phyloP scores from a whole-genome alignment of 2,888 invertebrate species.

The Drosophila anomelani region DNA sequence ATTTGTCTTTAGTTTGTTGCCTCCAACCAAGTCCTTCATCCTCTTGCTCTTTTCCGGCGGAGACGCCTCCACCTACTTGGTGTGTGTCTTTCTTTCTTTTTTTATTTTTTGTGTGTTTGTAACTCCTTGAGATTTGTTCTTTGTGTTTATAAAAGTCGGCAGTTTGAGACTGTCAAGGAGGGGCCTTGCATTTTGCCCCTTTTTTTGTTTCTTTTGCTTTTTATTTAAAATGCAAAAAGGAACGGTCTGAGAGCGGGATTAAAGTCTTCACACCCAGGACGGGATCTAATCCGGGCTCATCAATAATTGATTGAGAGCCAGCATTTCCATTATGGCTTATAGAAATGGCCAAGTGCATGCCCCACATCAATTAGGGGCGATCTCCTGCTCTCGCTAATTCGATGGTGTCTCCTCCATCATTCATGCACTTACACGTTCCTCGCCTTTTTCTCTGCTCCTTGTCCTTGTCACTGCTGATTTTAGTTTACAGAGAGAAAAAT shows the following conservation, averaged over 20 bases:
- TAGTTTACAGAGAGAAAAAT: slow-evolving; percentile 3
- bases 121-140: slow-evolving; percentile 17
- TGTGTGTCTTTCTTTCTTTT: neutral
- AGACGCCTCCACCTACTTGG: neutral
- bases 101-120: neutral
- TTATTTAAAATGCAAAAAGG: slow-evolving; percentile 43
- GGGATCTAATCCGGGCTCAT: slow-evolving; percentile 37
- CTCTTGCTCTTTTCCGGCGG: neutral
- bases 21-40: slow-evolving; percentile 32
- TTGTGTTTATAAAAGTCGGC: slow-evolving; percentile 13
- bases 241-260: slow-evolving; percentile 34
- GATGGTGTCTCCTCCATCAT: slow-evolving; percentile 19
- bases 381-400: slow-evolving; percentile 32
- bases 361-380: slow-evolving; percentile 43
- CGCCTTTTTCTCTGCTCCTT: neutral
- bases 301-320: slow-evolving; percentile 48
- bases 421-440: slow-evolving; percentile 36
- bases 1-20: slow-evolving; percentile 81
- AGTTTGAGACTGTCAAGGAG: slow-evolving; percentile 7
- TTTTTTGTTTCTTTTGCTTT: slow-evolving; percentile 2
- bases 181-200: slow-evolving; percentile 3
- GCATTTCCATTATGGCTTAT: slow-evolving; percentile 38
- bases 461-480: slow-evolving; percentile 13
- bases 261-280: slow-evolving; percentile 35
- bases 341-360: slow-evolving; percentile 20